Evolutionary conservation across 2,113 vertebrate genomes (phyloP).

Genomic region (Trichechus manatus): DNA sequence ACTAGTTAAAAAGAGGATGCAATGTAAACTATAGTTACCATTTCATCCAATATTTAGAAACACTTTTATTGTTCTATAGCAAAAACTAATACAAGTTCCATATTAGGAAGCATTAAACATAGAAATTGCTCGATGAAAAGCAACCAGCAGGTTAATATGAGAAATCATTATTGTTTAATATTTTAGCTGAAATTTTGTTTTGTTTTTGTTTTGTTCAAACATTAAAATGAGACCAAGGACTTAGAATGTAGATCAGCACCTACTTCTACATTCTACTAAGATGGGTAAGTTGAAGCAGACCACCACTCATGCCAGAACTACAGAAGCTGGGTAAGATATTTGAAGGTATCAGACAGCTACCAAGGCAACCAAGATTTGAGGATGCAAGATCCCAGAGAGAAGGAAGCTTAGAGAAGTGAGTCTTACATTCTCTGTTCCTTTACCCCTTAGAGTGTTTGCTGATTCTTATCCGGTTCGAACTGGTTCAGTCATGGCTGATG

Average conservation of each 20-base stretch:
- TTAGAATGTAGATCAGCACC: neutral
- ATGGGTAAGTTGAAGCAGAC: neutral
- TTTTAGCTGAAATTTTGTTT: neutral
- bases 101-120: neutral
- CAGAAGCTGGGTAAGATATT: neutral
- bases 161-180: neutral
- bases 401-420: neutral
- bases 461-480: neutral
- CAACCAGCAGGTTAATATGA: slow-evolving; percentile 10
- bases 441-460: neutral
- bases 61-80: neutral
- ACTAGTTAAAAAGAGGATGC: neutral
- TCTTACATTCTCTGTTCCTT: neutral
- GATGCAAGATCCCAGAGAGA: neutral
- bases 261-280: neutral
- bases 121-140: neutral
- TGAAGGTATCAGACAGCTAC: neutral
- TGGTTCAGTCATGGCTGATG: no score
- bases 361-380: neutral
- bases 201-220: neutral
- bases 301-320: neutral
- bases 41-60: neutral
- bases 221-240: neutral
- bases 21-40: neutral
- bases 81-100: neutral